Evolutionary conservation across 2,888 invertebrate genomes (phyloP), one percentile per base, ranked within the genome.

Genomic region (Oeneis ivallda): DNA sequence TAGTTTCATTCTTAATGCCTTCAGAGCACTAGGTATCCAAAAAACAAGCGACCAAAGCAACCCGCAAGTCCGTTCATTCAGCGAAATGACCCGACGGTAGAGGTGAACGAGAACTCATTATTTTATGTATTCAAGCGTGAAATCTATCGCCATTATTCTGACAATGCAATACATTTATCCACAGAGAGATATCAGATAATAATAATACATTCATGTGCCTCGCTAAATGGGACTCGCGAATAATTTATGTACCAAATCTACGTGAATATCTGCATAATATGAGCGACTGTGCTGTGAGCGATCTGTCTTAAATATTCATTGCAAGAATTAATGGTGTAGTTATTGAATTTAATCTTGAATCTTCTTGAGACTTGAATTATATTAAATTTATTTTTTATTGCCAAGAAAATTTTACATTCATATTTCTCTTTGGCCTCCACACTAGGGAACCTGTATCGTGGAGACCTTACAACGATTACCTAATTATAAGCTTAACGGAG

Each of bases 131-230:
- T 19, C 10, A 3, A 39, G 56, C 56, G 13, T 56, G 5, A 56
- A 56, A 56, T 56, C 56, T 56, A 41, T 56, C 56, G 56, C 41
- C 56, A 56, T 56, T 56, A 41, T n/a, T 13, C 56, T 11, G 13
- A 39, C 56, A 56, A 56, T 56, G 56, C 39, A 7, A 10, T 39
- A 39, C 39, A 56, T 41, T 56, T 19, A 56, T 41, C 56, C 19
- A 19, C 37, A 11, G 7, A 7, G 19, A 50, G 26, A 6, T 50
- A 19, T 26, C 49, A 17, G 45, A 47, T 7, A 15, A 43, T 43
- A 43, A 47, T 47, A 47, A 47, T 47, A 17, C 15, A 19, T 50
- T 50, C 15, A 19, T 49, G 17, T 26, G 26, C 26, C 49, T n/a
- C 9, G 15, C 34, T 52, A 52, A 52, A 52, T 13, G 26, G 49